Base-by-base conservation (phyloP, 2,113 vertebrate species). In the Pterocles burchelli region DNA sequence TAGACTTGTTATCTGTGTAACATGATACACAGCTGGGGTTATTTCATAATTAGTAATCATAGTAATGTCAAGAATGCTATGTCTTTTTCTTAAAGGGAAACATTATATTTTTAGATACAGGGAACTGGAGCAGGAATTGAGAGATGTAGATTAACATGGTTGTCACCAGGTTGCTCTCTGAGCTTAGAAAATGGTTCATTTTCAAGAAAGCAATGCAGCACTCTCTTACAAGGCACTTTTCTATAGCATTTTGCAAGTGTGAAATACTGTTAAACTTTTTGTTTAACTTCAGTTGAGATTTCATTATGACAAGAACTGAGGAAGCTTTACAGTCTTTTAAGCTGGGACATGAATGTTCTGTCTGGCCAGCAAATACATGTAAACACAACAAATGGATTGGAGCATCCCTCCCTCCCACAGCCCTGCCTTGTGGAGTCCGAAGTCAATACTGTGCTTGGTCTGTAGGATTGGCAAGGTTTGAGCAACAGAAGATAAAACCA, bases 141-240 rank as follows among this genome's bases (percentile, higher is more conserved):
- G 66, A 70, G 62, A 66, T 76, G 45, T 62, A 71, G 88, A 58
- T 93, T 80, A 80, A 88, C 0, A 0, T 74, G 67, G 55, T 74
- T 85, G n/a, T 70, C 51, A 76, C 71, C 59, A 66, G 1, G 82
- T 91, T 95, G 74, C 85, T 62, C 67, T 67, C 70, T 89, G 43
- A 95, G 67, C 29, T 88, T 81, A 34, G 29, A 54, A 85, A 55
- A 24, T 7, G 71, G 34, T 85, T 68, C 0, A 45, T 92, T 93
- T 63, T 25, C 10, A 55, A 85, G 57, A 65, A 51, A 3, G 1
- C 26, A 57, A 36, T 38, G 21, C 36, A 84, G 11, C 4, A 1
- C 18, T 74, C 28, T 87, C 55, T 80, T 84, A 70, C 36, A 80
- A 57, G 48, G 52, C 7, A 4, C 22, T 68, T 92, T 84, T 33